phyloP scores from a whole-genome alignment of 2,888 invertebrate genomes.

The Temnothorax unifasciatus region DNA sequence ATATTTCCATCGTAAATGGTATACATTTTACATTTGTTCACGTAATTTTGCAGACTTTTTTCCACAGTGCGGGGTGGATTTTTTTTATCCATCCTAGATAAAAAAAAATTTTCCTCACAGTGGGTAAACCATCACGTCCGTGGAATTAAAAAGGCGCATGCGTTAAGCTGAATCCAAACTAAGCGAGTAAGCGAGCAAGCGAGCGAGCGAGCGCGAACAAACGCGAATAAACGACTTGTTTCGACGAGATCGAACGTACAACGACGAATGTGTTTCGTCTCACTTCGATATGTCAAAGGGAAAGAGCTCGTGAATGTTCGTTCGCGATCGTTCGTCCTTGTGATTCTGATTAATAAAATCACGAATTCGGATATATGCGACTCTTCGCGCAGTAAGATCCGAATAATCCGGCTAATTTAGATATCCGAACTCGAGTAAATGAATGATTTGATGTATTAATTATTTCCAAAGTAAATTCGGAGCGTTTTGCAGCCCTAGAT shows the following conservation, averaged over 20 bases:
- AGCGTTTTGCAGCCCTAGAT: not conserved
- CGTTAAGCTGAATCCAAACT: not conserved
- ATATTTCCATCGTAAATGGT: not conserved
- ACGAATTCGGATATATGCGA: not conserved
- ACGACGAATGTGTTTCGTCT: not conserved
- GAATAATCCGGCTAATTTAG: not conserved
- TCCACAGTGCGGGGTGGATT: not conserved
- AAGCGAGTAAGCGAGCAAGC: not conserved
- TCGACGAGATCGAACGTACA: not conserved
- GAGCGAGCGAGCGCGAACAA: not conserved
- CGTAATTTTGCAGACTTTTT: not conserved
- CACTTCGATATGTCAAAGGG: not conserved
- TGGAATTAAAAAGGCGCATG: conserved; percentile 23
- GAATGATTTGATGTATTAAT: not conserved
- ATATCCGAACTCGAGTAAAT: not conserved
- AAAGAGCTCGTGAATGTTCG: not conserved
- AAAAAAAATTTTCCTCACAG: not conserved
- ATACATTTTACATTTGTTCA: not conserved
- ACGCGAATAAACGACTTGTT: not conserved
- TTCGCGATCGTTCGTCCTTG: not conserved
- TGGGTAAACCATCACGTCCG: not conserved
- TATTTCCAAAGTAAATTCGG: not conserved
- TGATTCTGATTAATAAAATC: not conserved
- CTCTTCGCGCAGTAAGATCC: not conserved
- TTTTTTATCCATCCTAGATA: not conserved